Conservation (phyloP, 2,888 invertebrate genomes). For the Omphaloscelis lunosa region DNA sequence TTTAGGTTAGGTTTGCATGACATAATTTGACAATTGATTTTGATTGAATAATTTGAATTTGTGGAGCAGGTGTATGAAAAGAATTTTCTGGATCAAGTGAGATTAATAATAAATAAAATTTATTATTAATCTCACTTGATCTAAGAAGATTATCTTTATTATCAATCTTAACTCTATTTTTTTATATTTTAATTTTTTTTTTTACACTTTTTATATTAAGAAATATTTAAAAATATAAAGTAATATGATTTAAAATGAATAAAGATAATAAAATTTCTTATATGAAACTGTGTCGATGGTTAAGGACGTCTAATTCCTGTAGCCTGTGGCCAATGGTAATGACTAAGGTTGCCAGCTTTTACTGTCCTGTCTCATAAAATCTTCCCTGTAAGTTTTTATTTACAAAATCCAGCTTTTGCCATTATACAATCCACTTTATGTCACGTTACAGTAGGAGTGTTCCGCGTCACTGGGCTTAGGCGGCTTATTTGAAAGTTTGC, state of each 20-base stretch:
- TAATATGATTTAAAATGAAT: too few relatives aligned
- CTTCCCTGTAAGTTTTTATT: neutral
- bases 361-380: too few relatives aligned
- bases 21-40: neutral
- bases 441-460: constrained; percentile 4
- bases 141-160: too few relatives aligned
- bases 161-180: too few relatives aligned
- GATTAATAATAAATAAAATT: neutral
- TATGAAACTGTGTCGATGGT: neutral
- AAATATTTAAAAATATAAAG: too few relatives aligned
- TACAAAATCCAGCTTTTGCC: neutral
- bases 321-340: too few relatives aligned
- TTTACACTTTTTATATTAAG: too few relatives aligned
- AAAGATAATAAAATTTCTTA: neutral
- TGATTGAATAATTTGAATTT: neutral
- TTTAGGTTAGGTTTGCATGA: neutral
- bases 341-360: too few relatives aligned
- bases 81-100: neutral
- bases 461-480: neutral
- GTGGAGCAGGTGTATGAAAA: neutral
- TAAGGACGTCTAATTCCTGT: too few relatives aligned
- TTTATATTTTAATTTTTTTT: too few relatives aligned
- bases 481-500: neutral
- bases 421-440: neutral
- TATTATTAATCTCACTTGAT: too few relatives aligned